Conservation (phyloP, 2,888 invertebrate species). For the Lithophane semibrunnea region DNA sequence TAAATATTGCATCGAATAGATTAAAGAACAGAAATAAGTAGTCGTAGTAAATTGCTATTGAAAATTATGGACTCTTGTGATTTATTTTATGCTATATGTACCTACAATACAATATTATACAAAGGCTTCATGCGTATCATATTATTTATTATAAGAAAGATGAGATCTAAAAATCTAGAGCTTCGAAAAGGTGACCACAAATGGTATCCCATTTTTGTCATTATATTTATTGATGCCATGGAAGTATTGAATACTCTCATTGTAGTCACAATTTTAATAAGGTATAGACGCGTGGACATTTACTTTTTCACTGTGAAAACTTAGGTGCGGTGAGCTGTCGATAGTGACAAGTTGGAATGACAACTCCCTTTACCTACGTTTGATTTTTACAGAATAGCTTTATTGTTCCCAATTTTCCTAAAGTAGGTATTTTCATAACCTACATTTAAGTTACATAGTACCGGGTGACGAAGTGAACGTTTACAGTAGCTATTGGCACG, state of each 20-base stretch:
- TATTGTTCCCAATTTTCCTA: not conserved
- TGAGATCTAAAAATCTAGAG: not conserved
- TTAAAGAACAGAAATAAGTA: not conserved
- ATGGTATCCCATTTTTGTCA: not conserved
- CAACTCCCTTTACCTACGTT: too few relatives aligned
- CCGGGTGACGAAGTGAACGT: slow-evolving; percentile 9
- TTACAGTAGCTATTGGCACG: slow-evolving; percentile 40
- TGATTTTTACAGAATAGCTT: not conserved
- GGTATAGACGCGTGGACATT: not conserved
- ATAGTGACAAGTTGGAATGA: too few relatives aligned
- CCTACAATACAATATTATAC: not conserved
- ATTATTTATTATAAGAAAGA: not conserved
- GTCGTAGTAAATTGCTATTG: slow-evolving; percentile 1
- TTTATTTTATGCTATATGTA: slow-evolving; percentile 1
- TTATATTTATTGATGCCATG: not conserved
- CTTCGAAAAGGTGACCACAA: not conserved
- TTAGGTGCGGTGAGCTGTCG: too few relatives aligned
- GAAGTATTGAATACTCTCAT: not conserved
- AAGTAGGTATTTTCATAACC: not conserved
- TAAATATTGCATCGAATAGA: slow-evolving; percentile 1
- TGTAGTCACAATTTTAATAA: not conserved
- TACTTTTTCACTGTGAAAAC: too few relatives aligned
- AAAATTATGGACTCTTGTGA: not conserved
- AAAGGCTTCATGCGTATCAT: not conserved
- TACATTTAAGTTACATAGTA: slow-evolving; percentile 1